These are phyloP conservation scores for Actenoides hombroni DNA, from an alignment of 2,113 vertebrate species.

Conservation along the genomic window DNA sequence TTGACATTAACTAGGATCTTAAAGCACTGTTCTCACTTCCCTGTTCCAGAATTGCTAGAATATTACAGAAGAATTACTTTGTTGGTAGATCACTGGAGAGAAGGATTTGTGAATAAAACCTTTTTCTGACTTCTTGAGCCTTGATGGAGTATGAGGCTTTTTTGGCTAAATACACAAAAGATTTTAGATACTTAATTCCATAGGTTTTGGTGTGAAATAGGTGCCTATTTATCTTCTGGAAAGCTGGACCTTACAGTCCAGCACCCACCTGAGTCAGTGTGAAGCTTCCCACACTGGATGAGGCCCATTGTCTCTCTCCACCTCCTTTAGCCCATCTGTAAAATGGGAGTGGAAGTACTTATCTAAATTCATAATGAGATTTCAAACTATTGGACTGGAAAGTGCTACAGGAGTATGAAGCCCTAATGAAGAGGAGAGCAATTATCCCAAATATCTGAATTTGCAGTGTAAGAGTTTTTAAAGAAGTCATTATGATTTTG, in stretches of 20 bases:
- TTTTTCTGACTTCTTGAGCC: neutral
- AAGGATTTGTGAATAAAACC: neutral
- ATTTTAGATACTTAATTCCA: neutral
- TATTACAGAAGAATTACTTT: neutral
- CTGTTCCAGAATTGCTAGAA: neutral
- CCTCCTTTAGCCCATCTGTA: constrained; percentile 14
- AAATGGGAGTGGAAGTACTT: constrained; percentile 44
- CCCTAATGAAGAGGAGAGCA: constrained; percentile 60
- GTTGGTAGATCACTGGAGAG: neutral
- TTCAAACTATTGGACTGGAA: constrained; percentile 53
- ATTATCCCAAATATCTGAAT: constrained; percentile 49
- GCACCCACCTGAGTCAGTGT: neutral
- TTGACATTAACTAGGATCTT: neutral
- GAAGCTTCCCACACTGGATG: neutral
- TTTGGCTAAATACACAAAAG: neutral
- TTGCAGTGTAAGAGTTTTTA: constrained; percentile 61
- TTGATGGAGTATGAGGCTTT: neutral
- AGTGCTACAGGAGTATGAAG: constrained; percentile 35
- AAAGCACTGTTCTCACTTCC: neutral
- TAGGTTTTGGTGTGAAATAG: neutral
- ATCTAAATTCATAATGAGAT: constrained; percentile 21
- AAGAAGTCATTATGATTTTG: constrained; percentile 60
- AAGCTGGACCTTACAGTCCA: neutral
- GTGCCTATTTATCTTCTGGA: neutral
- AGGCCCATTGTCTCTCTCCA: constrained; percentile 10